Evolutionary conservation across 2,888 invertebrate species (phyloP).

Genomic region (Epinotia brunnichana): DNA sequence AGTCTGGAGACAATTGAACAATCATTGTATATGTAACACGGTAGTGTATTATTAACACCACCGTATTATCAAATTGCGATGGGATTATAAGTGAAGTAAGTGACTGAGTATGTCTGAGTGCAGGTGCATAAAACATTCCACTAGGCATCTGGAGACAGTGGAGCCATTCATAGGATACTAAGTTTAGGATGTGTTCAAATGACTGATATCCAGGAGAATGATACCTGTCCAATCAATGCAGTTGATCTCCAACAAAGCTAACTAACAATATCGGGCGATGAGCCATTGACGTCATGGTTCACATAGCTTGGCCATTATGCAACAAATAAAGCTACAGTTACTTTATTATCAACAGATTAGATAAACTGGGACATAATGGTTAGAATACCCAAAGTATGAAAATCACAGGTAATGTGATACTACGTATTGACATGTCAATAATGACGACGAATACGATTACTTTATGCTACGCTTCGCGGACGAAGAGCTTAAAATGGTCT

Average conservation of each 20-base stretch:
- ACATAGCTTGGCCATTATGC: slow-evolving; percentile 51
- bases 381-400: slow-evolving; percentile 23
- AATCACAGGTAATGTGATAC: slow-evolving; percentile 16
- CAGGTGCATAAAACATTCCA: not conserved
- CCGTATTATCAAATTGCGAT: slow-evolving; percentile 49
- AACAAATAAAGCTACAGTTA: slow-evolving; percentile 49
- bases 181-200: not conserved
- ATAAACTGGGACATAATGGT: slow-evolving; percentile 43
- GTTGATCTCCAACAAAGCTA: slow-evolving; percentile 30
- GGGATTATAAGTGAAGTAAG: slow-evolving; percentile 47
- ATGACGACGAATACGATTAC: not conserved
- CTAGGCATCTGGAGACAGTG: not conserved
- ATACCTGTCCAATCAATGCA: slow-evolving; percentile 17
- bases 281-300: slow-evolving; percentile 56
- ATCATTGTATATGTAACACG: slow-evolving; percentile 63
- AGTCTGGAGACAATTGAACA: slow-evolving; percentile 66
- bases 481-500: too few relatives aligned
- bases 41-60: slow-evolving; percentile 61
- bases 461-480: too few relatives aligned
- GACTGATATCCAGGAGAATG: not conserved
- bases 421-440: slow-evolving; percentile 1
- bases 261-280: slow-evolving; percentile 46
- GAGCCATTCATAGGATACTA: too few relatives aligned
- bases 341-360: slow-evolving; percentile 49
- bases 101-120: not conserved